Base-by-base conservation (phyloP, 2,888 invertebrate species). In the Sinodicranocentrus sp. region DNA sequence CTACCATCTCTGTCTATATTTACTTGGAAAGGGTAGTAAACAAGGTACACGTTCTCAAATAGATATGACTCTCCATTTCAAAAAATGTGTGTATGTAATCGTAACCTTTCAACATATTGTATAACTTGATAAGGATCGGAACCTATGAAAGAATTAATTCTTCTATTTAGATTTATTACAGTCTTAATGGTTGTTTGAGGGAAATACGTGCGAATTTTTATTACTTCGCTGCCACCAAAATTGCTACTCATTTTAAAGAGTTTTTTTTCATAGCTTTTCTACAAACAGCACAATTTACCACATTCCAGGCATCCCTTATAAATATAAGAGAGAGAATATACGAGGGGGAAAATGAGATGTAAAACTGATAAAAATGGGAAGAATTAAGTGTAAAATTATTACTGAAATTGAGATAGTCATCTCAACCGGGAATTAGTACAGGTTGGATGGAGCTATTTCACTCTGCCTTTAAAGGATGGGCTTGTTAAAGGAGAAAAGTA, bases 141-240 rank as follows among this genome's bases (percentile, higher is more conserved):
- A 21, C 13, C 21, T 57, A 57, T 71, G 54, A 79, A 79, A 71
- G 79, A 79, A 79, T 79, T 79, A 79, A 79, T 79, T 79, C 72
- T 72, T 80, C 80, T 72, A 80, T 80, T 80, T 72, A 80, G 72
- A 80, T 80, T 80, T 80, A 80, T 80, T 80, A 71, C 79, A 39
- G 25, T 52, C 65, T 65, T 80, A 72, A 80, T 65, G 72, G 65
- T 61, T 72, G 57, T 65, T 72, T 44, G 19, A 67, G 39, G 19
- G 48, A 71, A 79, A 79, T 67, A 65, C 65, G 65, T 72, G 72
- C 80, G 67, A 80, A 80, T 72, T 80, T 80, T 80, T 80, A 79
- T 79, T 79, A 26, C 79, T 52, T 26, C 59, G 59, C 78, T 70
- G 48, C 70, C 77, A 70, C 78, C 39, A 68, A 70, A 33, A 77